Evolutionary conservation across 2,113 vertebrate species (phyloP).

Genomic region (Muscicapa adusta): DNA sequence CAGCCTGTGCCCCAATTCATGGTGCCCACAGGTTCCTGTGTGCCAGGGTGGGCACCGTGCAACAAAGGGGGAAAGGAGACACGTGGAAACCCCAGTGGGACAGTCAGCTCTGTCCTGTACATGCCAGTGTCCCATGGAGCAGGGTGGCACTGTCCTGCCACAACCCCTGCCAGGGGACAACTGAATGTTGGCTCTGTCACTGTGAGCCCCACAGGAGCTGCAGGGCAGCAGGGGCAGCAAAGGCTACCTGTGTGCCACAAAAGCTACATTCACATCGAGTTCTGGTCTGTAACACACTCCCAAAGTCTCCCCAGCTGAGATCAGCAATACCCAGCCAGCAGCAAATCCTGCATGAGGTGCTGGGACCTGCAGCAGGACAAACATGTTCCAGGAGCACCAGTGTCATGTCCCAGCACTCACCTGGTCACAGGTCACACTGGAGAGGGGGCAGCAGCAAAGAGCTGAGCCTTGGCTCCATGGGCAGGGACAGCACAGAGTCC

Average conservation of each 20-base stretch:
- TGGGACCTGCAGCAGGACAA: not conserved
- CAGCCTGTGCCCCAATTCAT: accelerated
- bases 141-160: not conserved
- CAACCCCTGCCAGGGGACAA: not conserved
- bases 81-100: accelerated
- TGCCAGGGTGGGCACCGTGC: accelerated
- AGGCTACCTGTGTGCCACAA: not conserved
- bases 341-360: not conserved
- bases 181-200: not conserved
- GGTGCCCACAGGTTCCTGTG: accelerated
- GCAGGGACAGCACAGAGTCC: not conserved
- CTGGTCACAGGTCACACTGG: accelerated
- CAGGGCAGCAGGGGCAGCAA: not conserved
- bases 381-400: accelerated
- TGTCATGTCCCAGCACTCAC: not conserved
- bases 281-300: not conserved
- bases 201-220: accelerated
- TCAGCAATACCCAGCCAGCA: not conserved
- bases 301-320: not conserved
- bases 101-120: accelerated
- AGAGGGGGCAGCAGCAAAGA: not conserved
- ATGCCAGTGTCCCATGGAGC: accelerated
- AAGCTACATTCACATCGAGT: accelerated
- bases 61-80: not conserved
- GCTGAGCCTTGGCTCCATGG: not conserved